Conservation (phyloP, 2,113 vertebrate genomes). For the Theristicus caerulescens region DNA sequence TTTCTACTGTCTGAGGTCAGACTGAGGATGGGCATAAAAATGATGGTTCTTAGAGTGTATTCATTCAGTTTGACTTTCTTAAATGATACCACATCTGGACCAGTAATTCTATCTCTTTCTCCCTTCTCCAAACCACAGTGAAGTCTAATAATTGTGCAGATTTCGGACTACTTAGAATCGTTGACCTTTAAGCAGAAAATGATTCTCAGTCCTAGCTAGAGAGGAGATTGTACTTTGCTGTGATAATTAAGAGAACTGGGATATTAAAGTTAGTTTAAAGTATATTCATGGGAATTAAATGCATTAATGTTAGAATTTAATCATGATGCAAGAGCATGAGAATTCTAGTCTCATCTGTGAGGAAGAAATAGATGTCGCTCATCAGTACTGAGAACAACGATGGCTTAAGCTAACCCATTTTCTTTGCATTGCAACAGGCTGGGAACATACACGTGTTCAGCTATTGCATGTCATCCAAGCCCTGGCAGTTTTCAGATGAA, state of each 20-base stretch:
- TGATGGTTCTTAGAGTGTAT: neutral
- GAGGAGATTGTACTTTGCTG: neutral
- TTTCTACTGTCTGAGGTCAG: neutral
- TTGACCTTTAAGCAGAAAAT: conserved; percentile 20
- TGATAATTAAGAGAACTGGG: conserved; percentile 4
- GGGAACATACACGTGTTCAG: neutral
- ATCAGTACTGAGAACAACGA: neutral
- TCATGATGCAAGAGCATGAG: neutral
- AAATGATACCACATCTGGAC: neutral
- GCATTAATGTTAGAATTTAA: conserved; percentile 5
- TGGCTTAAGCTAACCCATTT: neutral
- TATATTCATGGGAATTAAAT: neutral
- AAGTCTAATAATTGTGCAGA: neutral
- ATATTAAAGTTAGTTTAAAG: conserved; percentile 20
- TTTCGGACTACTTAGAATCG: neutral
- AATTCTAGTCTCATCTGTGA: neutral
- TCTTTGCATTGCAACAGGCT: neutral
- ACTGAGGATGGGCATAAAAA: neutral
- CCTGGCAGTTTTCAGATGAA: neutral
- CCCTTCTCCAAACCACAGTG: neutral
- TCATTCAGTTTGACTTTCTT: neutral
- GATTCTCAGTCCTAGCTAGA: neutral
- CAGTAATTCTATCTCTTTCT: neutral
- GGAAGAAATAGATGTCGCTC: neutral
- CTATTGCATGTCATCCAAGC: neutral